Evolutionary conservation across 2,888 invertebrate species (phyloP), one percentile per base, ranked within the genome.

Genomic region (Brenthis daphne): DNA sequence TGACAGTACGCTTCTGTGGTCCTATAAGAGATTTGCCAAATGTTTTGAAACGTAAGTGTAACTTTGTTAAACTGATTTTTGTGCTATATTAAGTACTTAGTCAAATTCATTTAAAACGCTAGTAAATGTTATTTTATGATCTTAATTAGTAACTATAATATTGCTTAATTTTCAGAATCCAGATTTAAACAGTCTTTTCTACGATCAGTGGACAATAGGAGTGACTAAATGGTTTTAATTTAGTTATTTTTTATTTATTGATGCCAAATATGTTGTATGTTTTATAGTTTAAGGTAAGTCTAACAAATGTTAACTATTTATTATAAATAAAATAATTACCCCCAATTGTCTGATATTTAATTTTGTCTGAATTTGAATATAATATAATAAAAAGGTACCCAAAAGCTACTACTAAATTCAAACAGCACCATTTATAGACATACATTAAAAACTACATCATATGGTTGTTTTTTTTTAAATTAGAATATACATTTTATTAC

Each of bases 1-100:
- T 94, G 14, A 79, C 92, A 57, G 85, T 94, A n/a, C 90, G 92
- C 79, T 90, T 86, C 76, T 94, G 83, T 81, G 88, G 89, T 37
- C 91, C 92, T 53, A 91, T 92, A 50, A 85, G 85, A 73, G 90
- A 89, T 73, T 78, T 92, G 69, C 90, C 90, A n/a, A 87, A 87
- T 84, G 90, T 90, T 24, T 80, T 92, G 57, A 92, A 86, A 76
- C 89, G 92, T 92, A 84, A 87, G 87, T 85, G 76, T 51, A 51
- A 13, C 3, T 53, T n/a, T 37, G 11, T 37, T 14, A 16, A 3
- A n/a, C 20, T 0, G 8, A 14, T 24, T 43, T 47, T n/a, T 47
- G 20, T 58, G 47, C 6, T 48, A 13, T 24, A 48, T 58, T 57
- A 57, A 33, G 2, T n/a, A 51, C 51, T 51, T n/a, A 3, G n/a